A percentile compares a stretch with the other conserved stretches of the same genome.
These are phyloP conservation scores for Gymnocypris eckloni DNA, from an alignment of 2,797 vertebrate genomes.

Conservation along the genomic window DNA sequence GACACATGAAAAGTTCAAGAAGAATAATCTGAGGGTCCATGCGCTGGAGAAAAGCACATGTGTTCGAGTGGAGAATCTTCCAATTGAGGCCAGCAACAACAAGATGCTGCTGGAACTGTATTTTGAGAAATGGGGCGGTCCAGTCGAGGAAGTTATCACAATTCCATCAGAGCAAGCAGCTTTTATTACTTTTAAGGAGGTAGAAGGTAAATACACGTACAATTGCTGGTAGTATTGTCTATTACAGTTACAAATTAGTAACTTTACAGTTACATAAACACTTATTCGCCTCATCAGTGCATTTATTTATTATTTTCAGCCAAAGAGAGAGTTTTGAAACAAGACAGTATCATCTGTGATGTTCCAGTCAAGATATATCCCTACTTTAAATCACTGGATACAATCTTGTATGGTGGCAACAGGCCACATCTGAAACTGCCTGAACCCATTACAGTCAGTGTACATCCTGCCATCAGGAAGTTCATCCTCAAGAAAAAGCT, in stretches of 20 bases:
- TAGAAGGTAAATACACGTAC: conserved; percentile 42
- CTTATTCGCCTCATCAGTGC: conserved; percentile 24
- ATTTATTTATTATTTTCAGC: conserved; percentile 69
- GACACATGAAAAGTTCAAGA: conserved; percentile 53
- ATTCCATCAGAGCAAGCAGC: conserved; percentile 81
- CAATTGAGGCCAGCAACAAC: conserved; percentile 55
- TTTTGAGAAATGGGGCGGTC: conserved; percentile 80
- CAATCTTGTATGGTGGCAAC: conserved; percentile 81
- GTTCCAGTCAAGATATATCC: conserved; percentile 78
- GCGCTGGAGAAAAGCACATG: conserved; percentile 74
- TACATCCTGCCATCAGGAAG: conserved; percentile 73
- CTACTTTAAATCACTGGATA: conserved; percentile 76
- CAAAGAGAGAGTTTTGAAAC: conserved; percentile 71
- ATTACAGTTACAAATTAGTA: neutral
- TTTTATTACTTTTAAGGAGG: conserved; percentile 19
- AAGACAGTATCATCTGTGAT: conserved; percentile 70
- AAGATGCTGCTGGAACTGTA: conserved; percentile 76
- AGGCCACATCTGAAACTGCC: conserved; percentile 80
- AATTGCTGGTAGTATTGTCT: neutral
- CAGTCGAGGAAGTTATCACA: conserved; percentile 62
- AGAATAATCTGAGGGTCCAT: conserved; percentile 64
- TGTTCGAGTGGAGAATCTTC: conserved; percentile 81
- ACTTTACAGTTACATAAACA: conserved; percentile 48
- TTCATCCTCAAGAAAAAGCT: conserved; percentile 75
- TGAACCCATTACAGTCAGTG: conserved; percentile 72